Evolutionary conservation across 2,113 vertebrate genomes (phyloP), one percentile per base, ranked within the genome.

Genomic region (Turdus rufiventris): DNA sequence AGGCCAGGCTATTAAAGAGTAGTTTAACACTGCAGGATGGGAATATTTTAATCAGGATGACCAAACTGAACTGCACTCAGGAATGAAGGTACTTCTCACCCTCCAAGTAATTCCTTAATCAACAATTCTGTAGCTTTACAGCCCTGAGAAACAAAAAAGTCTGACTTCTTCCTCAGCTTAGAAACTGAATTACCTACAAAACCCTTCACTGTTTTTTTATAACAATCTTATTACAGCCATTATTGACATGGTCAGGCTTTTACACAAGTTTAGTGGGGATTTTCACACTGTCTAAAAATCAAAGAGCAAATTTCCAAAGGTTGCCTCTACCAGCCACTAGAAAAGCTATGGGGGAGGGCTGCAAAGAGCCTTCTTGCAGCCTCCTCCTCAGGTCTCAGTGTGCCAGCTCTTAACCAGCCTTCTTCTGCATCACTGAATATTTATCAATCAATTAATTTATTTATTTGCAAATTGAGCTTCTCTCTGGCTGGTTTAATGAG

Each of bases 11-110:
- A 67, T 72, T 95, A 76, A 79, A 74, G 51, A 82, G 58, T 21
- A 95, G 62, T 91, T 93, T 92, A 97, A 80, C 65, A 45, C 77
- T 94, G 43, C 81, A 95, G 91, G 88, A 89, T 85, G 83, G 53
- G 72, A 94, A 72, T 91, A 82, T 89, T 91, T 90, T 88, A 96
- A 95, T 89, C 82, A 94, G 93, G 78, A 88, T 6, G 53, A 94
- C 14, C 80, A 96, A 96, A 97, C 53, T 91, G 89, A 77, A 75
- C 67, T 93, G 28, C 56, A 85, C 50, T 76, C 57, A 58, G 42
- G 48, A 94, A 61, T 28, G 43, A 84, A 73, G 94, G 67, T 62
- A 62, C 48, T 58, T 81, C n/a, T n/a, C 26, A 62, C 31, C 14
- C 50, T 62, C n/a, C 6, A 58, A 70, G 9, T 17, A 23, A 50